phyloP scores from a whole-genome alignment of 2,113 vertebrate genomes.

The Solenodon paradoxus region DNA sequence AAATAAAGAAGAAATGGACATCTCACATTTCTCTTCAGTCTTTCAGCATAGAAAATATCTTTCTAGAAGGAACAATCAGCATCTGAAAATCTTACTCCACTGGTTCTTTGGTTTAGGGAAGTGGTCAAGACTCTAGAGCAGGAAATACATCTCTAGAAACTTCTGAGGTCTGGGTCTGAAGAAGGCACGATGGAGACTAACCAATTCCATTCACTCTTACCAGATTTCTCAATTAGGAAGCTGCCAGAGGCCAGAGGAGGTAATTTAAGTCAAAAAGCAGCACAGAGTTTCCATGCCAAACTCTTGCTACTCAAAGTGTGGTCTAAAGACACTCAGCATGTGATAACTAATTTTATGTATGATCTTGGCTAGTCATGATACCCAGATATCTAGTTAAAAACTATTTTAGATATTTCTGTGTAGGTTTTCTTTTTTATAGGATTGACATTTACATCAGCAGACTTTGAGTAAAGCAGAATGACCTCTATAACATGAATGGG shows the following conservation, averaged over 20 bases:
- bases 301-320: neutral
- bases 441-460: neutral
- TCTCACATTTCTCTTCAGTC: neutral
- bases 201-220: neutral
- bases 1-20: neutral
- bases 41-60: neutral
- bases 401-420: neutral
- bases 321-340: neutral
- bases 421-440: neutral
- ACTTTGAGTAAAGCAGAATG: neutral
- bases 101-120: neutral
- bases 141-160: neutral
- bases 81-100: neutral
- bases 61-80: neutral
- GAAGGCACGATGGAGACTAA: neutral
- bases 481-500: neutral
- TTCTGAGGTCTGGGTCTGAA: neutral
- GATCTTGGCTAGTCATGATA: no score
- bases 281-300: neutral
- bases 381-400: neutral
- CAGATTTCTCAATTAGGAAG: no score
- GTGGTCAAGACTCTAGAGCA: neutral
- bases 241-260: neutral
- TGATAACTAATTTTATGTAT: neutral
- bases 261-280: neutral